phyloP scores from a whole-genome alignment of 2,113 vertebrate genomes.

The Lasiurus borealis region DNA sequence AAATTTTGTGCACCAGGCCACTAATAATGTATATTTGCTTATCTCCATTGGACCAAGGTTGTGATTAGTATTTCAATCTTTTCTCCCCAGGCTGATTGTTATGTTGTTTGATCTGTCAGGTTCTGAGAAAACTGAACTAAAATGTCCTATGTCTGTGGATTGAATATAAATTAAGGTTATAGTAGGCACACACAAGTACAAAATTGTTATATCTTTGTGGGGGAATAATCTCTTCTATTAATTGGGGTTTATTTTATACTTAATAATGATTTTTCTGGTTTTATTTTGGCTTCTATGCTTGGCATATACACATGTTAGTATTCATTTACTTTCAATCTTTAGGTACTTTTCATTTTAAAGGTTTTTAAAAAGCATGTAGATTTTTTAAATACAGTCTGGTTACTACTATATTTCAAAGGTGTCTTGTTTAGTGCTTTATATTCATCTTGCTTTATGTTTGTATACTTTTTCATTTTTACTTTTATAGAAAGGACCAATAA shows the following conservation, averaged over 20 bases:
- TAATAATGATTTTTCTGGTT: background rate
- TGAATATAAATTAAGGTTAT: background rate
- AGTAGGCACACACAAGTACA: background rate
- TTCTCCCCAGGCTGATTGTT: background rate
- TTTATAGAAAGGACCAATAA: background rate
- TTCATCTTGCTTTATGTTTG: conserved; percentile 28
- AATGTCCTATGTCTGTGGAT: background rate
- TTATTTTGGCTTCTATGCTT: conserved; percentile 22
- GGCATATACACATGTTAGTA: background rate
- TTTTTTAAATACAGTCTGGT: background rate
- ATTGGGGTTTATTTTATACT: background rate
- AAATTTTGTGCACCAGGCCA: no score
- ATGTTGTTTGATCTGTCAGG: conserved; percentile 24
- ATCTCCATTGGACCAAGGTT: background rate
- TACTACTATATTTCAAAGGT: conserved; percentile 34
- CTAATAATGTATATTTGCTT: background rate
- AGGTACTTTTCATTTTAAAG: conserved; percentile 29
- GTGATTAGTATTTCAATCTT: background rate
- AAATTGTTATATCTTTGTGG: background rate
- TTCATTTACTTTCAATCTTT: background rate
- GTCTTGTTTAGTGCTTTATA: conserved; percentile 4
- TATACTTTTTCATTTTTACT: background rate
- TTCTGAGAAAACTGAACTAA: conserved; percentile 19
- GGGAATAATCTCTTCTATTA: background rate
- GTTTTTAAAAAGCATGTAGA: background rate